A percentile compares a stretch with the other conserved stretches of the same genome.
These are phyloP conservation scores for Scaeva pyrastri DNA, from an alignment of 2,888 invertebrate genomes.

Conservation along the genomic window DNA sequence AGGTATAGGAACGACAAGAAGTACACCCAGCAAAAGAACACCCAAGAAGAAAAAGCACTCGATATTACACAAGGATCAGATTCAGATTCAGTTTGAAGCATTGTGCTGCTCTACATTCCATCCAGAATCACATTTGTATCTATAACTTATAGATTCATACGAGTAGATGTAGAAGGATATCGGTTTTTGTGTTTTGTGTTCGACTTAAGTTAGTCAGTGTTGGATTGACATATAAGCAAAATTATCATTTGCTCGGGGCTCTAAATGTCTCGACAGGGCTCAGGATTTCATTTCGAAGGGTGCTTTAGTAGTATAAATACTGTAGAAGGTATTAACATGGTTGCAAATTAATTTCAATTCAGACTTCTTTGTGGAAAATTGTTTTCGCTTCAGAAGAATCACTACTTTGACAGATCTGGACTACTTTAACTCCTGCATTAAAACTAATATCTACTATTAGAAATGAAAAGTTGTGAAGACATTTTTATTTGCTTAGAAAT, in stretches of 20 bases:
- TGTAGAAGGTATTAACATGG: too few relatives aligned
- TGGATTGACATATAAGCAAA: slow-evolving; percentile 20
- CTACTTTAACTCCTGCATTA: too few relatives aligned
- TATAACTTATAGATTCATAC: too few relatives aligned
- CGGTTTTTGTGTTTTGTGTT: not conserved
- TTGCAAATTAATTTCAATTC: too few relatives aligned
- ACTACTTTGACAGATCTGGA: too few relatives aligned
- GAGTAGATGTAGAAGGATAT: slow-evolving; percentile 2
- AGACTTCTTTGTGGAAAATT: too few relatives aligned
- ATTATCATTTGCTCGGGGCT: not conserved
- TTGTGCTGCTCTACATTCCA: slow-evolving; percentile 48
- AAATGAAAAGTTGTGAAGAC: too few relatives aligned
- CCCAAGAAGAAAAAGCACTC: slow-evolving; percentile 32
- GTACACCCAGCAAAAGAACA: slow-evolving; percentile 9
- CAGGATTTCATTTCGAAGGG: too few relatives aligned
- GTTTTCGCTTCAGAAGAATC: too few relatives aligned
- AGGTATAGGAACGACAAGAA: not conserved
- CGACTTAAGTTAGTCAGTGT: not conserved
- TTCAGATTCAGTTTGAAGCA: slow-evolving; percentile 34
- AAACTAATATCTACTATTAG: too few relatives aligned
- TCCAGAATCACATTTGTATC: not conserved
- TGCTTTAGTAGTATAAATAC: too few relatives aligned
- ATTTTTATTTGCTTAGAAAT: too few relatives aligned
- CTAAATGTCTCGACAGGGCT: not conserved
- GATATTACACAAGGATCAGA: slow-evolving; percentile 67